Evolutionary conservation across 2,113 vertebrate genomes (phyloP), one percentile per base, ranked within the genome.

Genomic region (Cathartes aura): DNA sequence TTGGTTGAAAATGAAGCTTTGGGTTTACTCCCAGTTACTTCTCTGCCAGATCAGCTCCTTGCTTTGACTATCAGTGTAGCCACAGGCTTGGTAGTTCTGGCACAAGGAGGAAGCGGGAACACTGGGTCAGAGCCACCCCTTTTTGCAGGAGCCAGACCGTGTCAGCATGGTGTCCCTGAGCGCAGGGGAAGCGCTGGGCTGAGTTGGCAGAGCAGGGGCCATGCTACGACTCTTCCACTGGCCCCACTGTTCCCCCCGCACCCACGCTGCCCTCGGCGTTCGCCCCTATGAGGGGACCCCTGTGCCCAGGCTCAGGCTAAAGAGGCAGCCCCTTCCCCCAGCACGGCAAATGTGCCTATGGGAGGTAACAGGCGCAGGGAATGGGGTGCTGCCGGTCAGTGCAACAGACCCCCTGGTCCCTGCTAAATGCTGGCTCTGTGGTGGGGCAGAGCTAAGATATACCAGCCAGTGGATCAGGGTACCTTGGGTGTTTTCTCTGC

Each of bases 281-380:
- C 0, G 0, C 11, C 9, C 9, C 10, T 36, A 2, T 0, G 1
- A 36, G 19, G 23, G 23, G 21, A 47, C 2, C 5, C 7, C 63
- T 47, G 5, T 1, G 0, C 21, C n/a, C 15, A 42, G 24, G 15
- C 2, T 15, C 50, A 42, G 18, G 34, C 18, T 42, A 14, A 80
- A 58, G 23, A 58, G 20, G 11, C 18, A 47, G 13, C 3, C 15
- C 26, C 16, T 47, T 80, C 4, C 19, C 20, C 24, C 29, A 47
- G 23, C 12, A 47, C 0, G 0, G 24, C 0, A 4, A 58, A 8
- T 8, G 19, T 48, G 19, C 13, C 34, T 47, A 4, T 29, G 11
- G 38, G 13, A 70, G 43, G 15, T 5, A 30, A 27, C 8, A 50
- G 15, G 5, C 4, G 0, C 1, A 1, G 26, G 50, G 23, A 56